phyloP scores from a whole-genome alignment of 2,888 invertebrate genomes.

The Thelaira solivaga region DNA sequence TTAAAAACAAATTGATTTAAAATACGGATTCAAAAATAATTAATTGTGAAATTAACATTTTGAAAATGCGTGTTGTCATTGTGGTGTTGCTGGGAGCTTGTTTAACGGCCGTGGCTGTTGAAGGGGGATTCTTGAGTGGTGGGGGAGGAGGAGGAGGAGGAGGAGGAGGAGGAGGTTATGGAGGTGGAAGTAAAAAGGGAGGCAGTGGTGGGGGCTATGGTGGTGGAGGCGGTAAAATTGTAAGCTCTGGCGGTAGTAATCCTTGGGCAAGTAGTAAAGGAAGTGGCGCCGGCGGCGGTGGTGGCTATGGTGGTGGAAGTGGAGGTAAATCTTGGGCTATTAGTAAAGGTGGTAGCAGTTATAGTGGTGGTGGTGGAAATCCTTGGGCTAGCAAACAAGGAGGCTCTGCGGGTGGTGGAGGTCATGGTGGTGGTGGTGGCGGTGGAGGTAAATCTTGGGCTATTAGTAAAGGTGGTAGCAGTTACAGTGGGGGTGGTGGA shows the following conservation, averaged over 20 bases:
- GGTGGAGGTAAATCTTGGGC: conserved; percentile 26
- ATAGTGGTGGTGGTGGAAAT: conserved; percentile 54
- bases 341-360: conserved; percentile 31
- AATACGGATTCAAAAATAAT: not conserved
- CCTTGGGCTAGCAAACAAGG: not conserved
- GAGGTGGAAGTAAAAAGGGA: conserved; percentile 31
- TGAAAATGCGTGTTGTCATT: conserved; percentile 35
- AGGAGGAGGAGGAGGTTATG: not conserved
- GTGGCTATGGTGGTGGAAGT: conserved; percentile 53
- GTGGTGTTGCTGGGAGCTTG: conserved; percentile 16
- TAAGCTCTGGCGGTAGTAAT: conserved; percentile 37
- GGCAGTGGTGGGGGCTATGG: conserved; percentile 58
- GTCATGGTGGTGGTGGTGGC: conserved; percentile 48
- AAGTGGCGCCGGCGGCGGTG: conserved; percentile 55
- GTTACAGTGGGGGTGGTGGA: conserved; percentile 10
- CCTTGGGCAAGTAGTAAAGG: conserved; percentile 42
- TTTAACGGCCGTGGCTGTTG: conserved; percentile 25
- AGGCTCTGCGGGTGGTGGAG: conserved; percentile 52
- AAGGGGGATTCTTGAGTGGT: conserved; percentile 40
- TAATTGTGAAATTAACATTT: too few relatives aligned
- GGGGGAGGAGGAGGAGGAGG: conserved; percentile 20
- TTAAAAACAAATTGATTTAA: conserved; percentile 12
- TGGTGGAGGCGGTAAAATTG: too few relatives aligned
- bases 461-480: conserved; percentile 17
- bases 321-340: conserved; percentile 7